A percentile compares a stretch with the other conserved stretches of the same genome.
Conservation (phyloP, 2,113 vertebrate species). For the Mirounga angustirostris region DNA sequence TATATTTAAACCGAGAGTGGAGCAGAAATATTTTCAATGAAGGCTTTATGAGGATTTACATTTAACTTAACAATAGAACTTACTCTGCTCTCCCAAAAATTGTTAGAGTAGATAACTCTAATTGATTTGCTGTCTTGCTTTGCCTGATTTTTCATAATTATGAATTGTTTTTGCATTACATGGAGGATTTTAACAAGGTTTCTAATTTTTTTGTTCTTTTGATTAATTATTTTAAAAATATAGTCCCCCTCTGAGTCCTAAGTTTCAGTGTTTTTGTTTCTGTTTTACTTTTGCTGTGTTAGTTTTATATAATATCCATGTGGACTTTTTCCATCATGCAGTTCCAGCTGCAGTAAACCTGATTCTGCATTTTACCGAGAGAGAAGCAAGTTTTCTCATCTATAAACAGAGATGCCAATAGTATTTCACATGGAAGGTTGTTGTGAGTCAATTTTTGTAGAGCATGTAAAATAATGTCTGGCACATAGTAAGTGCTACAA, state of each 20-base stretch:
- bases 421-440: neutral
- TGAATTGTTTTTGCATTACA: neutral
- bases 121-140: neutral
- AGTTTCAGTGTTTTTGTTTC: neutral
- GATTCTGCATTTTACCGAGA: neutral
- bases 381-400: neutral
- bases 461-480: neutral
- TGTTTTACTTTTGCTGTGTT: neutral
- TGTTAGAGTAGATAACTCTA: neutral
- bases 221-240: constrained; percentile 35
- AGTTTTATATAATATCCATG: neutral
- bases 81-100: neutral
- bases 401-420: neutral
- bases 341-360: neutral
- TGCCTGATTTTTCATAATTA: neutral
- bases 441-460: neutral
- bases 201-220: neutral
- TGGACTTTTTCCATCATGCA: neutral
- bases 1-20: neutral
- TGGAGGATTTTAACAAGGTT: neutral
- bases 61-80: neutral
- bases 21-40: neutral
- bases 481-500: neutral
- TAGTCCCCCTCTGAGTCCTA: neutral
- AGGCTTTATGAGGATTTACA: neutral